phyloP scores from a whole-genome alignment of 1,140 invertebrate genomes.

The Macrobrachium nipponense region DNA sequence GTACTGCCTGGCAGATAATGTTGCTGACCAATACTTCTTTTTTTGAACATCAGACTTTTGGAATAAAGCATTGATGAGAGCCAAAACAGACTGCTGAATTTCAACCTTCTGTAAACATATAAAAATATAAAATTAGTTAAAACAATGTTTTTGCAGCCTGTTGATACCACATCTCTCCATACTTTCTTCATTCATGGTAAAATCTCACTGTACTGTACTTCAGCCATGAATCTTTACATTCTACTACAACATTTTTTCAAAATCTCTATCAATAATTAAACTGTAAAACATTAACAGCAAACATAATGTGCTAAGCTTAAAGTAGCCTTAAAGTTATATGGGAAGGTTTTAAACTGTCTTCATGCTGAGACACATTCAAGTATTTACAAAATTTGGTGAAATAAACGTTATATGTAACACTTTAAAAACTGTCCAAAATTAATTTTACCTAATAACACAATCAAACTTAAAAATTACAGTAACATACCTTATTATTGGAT shows the following conservation, averaged over 20 bases:
- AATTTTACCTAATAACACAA: background rate
- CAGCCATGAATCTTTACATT: no score
- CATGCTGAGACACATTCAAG: no score
- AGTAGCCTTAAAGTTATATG: no score
- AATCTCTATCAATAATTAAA: no score
- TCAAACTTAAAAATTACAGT: background rate
- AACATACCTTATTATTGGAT: conserved; percentile 36
- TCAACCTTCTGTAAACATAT: conserved; percentile 70
- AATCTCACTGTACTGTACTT: background rate
- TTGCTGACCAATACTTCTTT: conserved; percentile 79
- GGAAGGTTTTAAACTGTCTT: no score
- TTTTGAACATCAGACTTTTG: conserved; percentile 86
- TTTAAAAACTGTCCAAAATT: no score
- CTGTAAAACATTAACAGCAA: no score
- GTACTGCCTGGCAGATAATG: conserved; percentile 84
- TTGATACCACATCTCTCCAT: no score
- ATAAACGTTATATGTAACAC: no score
- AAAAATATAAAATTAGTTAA: background rate
- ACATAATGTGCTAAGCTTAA: no score
- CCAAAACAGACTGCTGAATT: conserved; percentile 93
- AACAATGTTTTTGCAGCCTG: background rate
- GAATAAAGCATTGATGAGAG: conserved; percentile 93
- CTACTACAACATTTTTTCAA: no score
- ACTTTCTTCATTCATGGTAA: background rate
- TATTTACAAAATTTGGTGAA: no score